Evolutionary conservation across 1,140 invertebrate genomes (phyloP).

Genomic region (Maniola jurtina): DNA sequence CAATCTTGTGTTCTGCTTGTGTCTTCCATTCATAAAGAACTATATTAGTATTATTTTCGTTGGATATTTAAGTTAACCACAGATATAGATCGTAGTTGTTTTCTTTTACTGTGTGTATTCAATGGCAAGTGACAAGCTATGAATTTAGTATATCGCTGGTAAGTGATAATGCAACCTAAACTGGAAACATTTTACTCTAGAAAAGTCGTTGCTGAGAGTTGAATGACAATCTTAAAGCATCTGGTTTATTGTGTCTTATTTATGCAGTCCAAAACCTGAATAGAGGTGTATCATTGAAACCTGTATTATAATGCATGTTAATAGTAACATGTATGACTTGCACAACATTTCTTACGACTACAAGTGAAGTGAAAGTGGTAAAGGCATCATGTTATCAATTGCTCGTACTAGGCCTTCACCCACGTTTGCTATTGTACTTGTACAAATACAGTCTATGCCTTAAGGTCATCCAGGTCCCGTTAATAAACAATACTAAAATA

Average conservation of each 20-base stretch:
- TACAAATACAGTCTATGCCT: slow-evolving; percentile 32
- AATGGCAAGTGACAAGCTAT: too few species aligned
- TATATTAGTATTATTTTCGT: too few species aligned
- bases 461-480: neutral
- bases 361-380: slow-evolving; percentile 23
- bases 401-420: slow-evolving; percentile 19
- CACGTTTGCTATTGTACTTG: slow-evolving; percentile 29
- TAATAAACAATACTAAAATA: too few species aligned
- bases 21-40: too few species aligned
- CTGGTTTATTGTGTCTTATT: neutral
- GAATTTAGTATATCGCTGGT: too few species aligned
- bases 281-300: slow-evolving; percentile 1
- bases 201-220: neutral
- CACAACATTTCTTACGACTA: slow-evolving; percentile 21
- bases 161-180: neutral
- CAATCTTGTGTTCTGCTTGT: too few species aligned
- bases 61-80: too few species aligned
- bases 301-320: slow-evolving; percentile 7
- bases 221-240: neutral
- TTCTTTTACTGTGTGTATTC: neutral
- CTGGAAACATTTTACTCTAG: neutral
- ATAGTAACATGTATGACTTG: slow-evolving; percentile 17
- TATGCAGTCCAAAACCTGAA: slow-evolving; percentile 1
- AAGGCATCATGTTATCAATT: slow-evolving; percentile 28
- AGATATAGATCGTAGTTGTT: too few species aligned